A percentile compares a stretch with the other conserved stretches of the same genome.
Evolutionary conservation across 2,797 vertebrate genomes (phyloP).

Genomic region (Poeciliopsis turneri): DNA sequence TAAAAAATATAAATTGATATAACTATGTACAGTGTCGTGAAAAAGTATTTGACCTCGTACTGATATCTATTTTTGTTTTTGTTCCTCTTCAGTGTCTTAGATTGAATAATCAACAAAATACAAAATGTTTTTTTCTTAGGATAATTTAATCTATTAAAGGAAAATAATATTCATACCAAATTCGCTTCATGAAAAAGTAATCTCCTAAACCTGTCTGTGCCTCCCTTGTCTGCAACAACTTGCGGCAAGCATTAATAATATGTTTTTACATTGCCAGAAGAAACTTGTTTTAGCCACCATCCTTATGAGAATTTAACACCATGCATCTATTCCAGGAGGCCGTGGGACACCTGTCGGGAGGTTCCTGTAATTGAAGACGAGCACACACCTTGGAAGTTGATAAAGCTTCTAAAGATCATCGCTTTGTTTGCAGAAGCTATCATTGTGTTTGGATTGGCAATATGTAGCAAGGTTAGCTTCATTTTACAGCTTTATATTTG

Average conservation of each 20-base stretch:
- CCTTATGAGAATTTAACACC: background rate
- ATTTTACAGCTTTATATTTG: background rate
- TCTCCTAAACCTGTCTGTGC: background rate
- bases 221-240: background rate
- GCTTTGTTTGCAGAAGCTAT: slow-evolving; percentile 26
- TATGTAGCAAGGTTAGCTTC: slow-evolving; percentile 75
- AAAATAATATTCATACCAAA: background rate
- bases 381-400: slow-evolving; percentile 65
- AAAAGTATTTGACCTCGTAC: background rate
- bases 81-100: background rate
- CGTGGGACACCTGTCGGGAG: slow-evolving; percentile 67
- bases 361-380: slow-evolving; percentile 63
- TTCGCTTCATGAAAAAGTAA: background rate
- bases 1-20: background rate
- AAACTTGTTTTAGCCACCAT: too few species aligned
- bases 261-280: background rate
- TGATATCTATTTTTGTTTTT: background rate
- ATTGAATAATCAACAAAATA: background rate
- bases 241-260: background rate
- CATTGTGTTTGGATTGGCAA: slow-evolving; percentile 63
- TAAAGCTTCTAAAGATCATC: slow-evolving; percentile 53
- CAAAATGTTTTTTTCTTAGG: background rate
- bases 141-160: background rate
- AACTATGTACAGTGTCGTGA: background rate
- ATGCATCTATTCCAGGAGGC: slow-evolving; percentile 25